Base-by-base conservation (phyloP, 1,140 invertebrate genomes). In the Watersipora subatra region DNA sequence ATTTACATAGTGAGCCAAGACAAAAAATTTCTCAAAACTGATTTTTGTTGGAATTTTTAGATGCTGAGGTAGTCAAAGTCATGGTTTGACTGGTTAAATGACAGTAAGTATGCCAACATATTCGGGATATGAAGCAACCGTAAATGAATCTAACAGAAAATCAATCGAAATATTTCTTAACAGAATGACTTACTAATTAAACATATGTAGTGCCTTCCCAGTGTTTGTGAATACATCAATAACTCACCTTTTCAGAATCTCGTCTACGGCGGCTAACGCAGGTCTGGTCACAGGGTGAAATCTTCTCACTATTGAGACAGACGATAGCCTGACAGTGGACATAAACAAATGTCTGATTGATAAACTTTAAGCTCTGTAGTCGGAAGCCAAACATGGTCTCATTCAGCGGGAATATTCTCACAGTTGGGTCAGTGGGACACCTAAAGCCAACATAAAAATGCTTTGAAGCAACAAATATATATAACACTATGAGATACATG, bases 311-410 rank as follows among this genome's bases (percentile, higher is more conserved):
- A 0, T 64, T 19, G 1, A 66, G 26, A 62, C 76, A 77, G 24
- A 77, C 69, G 61, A 71, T 68, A 1, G 70, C 71, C 19, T 70
- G 64, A 65, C 75, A 75, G 61, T 75, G 71, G 0, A 75, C 19
- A 25, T 70, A 70, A 17, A 77, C 64, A 20, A 61, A 20, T 3
- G 59, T 34, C 28, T 69, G 26, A n/a, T 66, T 65, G 2, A 71
- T 64, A 67, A 77, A 77, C 15, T 64, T 68, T 57, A 77, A 73
- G 1, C 72, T 69, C 46, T 74, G 70, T 46, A 73, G 72, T 0
- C 73, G 63, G 56, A 73, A 74, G 3, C 69, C 74, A 66, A 75
- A 70, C 19, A 64, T 64, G 0, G 71, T 70, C 25, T 70, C 59
- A 64, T 71, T 75, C 17, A 73, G 26, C 3, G 72, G 74, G 56